Evolutionary conservation across 1,140 invertebrate species (phyloP).

Genomic region (Bacillus rossius): DNA sequence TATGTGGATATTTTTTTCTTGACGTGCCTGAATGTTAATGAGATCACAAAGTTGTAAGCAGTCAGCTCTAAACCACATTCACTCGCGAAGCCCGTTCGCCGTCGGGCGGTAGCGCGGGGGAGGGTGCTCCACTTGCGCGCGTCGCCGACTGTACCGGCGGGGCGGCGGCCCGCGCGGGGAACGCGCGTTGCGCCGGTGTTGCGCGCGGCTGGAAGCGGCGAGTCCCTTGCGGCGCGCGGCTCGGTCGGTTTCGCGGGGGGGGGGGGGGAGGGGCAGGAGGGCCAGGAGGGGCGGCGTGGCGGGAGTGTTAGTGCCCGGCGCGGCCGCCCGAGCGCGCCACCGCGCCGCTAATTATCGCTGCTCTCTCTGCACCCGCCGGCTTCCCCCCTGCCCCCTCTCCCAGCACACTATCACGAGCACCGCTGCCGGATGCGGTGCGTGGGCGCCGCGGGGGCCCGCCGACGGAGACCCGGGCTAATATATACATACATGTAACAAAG

Average conservation of each 20-base stretch:
- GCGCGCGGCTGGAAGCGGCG: neutral
- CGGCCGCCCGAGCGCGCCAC: neutral
- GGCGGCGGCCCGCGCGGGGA: no score
- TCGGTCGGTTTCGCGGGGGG: no score
- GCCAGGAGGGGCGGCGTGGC: slow-evolving; percentile 14
- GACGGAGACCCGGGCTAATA: slow-evolving; percentile 24
- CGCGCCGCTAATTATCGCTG: neutral
- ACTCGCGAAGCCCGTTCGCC: no score
- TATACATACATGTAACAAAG: slow-evolving; percentile 16
- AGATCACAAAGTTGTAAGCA: no score
- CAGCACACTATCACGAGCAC: neutral
- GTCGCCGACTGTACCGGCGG: no score
- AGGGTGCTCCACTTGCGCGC: no score
- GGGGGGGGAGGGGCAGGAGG: slow-evolving; percentile 17
- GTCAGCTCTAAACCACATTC: no score
- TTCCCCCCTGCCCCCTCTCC: neutral
- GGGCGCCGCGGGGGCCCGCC: slow-evolving; percentile 19
- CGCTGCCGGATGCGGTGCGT: slow-evolving; percentile 11
- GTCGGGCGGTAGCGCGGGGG: no score
- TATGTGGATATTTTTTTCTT: no score
- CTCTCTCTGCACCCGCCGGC: neutral
- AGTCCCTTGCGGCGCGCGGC: neutral
- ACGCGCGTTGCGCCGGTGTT: no score
- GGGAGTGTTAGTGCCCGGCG: slow-evolving; percentile 18
- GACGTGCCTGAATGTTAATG: no score